Evolutionary conservation across 2,113 vertebrate genomes (phyloP), one percentile per base, ranked within the genome.

Genomic region (Ptilorrhoa leucosticta): DNA sequence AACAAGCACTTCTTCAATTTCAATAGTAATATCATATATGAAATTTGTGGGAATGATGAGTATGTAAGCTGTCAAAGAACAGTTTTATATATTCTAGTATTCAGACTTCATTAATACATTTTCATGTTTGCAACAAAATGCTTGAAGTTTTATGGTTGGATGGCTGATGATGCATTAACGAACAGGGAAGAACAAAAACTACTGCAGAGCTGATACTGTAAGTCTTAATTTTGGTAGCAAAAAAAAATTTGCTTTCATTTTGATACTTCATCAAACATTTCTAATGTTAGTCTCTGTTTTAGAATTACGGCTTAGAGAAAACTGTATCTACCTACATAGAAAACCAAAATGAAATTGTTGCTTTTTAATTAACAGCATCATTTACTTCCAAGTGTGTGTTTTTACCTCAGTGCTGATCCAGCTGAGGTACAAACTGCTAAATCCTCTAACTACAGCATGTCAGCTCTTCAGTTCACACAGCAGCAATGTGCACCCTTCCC

Each of bases 191-290:
- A 76, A 15, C 30, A 87, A 75, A 73, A 77, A 35, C 19, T 13
- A 13, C 24, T 80, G 54, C 42, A 37, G 35, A 57, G 31, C 9
- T 72, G 47, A 21, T 85, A 61, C 4, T 0, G 0, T 14, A 51
- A 51, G 19, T 77, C 63, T 69, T 92, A n/a, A 30, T 80, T 83
- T 64, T 69, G n/a, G 11, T 70, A 86, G 13, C 8, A 11, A 20
- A 60, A 56, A 71, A 54, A 54, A 45, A 30, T 6, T 40, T 0
- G 10, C 17, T 77, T 76, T 56, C 3, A 8, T 42, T 79, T 68
- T 90, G 33, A 39, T 60, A 44, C 14, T 37, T 33, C 18, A 58
- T 11, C 16, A 42, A 78, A 63, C 9, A 17, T 40, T 90, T 18
- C 42, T 66, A 42, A 39, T 47, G 6, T 65, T 71, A 47, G 13